phyloP scores from a whole-genome alignment of 2,888 invertebrate genomes.

The Apodemia duryi region DNA sequence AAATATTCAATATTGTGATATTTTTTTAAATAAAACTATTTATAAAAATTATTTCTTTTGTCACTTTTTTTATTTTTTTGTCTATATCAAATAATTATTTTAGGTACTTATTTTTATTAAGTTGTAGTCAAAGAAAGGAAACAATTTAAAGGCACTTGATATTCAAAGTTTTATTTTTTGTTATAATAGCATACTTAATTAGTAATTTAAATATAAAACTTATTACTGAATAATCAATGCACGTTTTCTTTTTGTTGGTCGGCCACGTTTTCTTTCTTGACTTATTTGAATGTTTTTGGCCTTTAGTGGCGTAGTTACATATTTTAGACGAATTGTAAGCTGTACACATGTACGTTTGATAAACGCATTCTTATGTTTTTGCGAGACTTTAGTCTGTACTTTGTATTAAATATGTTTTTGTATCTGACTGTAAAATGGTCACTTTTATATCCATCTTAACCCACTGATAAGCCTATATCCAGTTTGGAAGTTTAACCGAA shows the following conservation, averaged over 20 bases:
- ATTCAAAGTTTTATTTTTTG: background rate
- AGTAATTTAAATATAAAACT: background rate
- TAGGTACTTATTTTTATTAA: background rate
- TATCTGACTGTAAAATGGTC: conserved; percentile 1
- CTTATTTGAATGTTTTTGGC: background rate
- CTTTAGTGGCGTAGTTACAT: background rate
- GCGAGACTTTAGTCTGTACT: background rate
- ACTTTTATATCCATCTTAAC: conserved; percentile 7
- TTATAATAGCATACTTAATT: background rate
- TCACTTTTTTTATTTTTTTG: too few relatives aligned
- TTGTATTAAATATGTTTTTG: background rate
- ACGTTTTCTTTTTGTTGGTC: background rate
- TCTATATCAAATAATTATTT: background rate
- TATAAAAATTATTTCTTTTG: too few relatives aligned
- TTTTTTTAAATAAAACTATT: too few relatives aligned
- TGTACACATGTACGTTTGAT: background rate
- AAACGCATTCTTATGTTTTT: background rate
- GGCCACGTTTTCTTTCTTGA: background rate
- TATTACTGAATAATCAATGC: background rate
- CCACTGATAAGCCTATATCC: background rate
- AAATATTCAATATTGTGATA: too few relatives aligned
- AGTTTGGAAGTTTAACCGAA: background rate
- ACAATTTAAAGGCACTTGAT: too few relatives aligned
- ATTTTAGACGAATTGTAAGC: background rate
- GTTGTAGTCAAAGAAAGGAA: background rate